Evolutionary conservation across 2,888 invertebrate genomes (phyloP).

Genomic region (Caenorhabditis drosophilae): DNA sequence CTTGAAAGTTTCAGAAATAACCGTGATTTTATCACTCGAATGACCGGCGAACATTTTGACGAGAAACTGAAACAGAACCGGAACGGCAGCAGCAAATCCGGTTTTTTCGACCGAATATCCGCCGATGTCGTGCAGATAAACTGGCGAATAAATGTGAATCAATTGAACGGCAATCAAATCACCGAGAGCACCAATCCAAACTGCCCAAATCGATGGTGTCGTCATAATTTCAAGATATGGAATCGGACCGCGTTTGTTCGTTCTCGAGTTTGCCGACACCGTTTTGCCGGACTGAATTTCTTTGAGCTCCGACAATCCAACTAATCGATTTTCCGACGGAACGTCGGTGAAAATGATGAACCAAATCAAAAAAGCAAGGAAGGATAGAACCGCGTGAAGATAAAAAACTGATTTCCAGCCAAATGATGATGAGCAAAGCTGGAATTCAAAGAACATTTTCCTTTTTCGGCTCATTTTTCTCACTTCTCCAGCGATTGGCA

Average conservation of each 20-base stretch:
- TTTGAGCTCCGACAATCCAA: conserved; percentile 19
- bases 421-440: conserved; percentile 55
- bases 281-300: conserved; percentile 41
- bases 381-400: conserved; percentile 56
- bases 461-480: not conserved
- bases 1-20: conserved; percentile 60
- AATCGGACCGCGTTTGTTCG: conserved; percentile 18
- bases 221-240: conserved; percentile 60
- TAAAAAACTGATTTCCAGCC: conserved; percentile 67
- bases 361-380: conserved; percentile 54
- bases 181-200: conserved; percentile 66
- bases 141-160: conserved; percentile 55
- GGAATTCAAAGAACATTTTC: conserved; percentile 2
- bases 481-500: conserved; percentile 53
- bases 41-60: conserved; percentile 66
- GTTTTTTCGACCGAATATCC: conserved; percentile 64
- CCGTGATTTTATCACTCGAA: conserved; percentile 54
- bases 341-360: conserved; percentile 40
- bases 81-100: conserved; percentile 66
- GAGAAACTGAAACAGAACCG: conserved; percentile 65
- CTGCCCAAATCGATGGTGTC: conserved; percentile 65
- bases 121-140: conserved; percentile 53
- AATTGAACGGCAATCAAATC: conserved; percentile 66
- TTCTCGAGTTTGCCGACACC: not conserved
- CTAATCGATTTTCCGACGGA: conserved; percentile 30